A percentile compares a stretch with the other conserved stretches of the same genome.
These are phyloP conservation scores for Stichodactyla helianthus DNA, from an alignment of 64 coral and sea anemone genomes.

Conservation along the genomic window DNA sequence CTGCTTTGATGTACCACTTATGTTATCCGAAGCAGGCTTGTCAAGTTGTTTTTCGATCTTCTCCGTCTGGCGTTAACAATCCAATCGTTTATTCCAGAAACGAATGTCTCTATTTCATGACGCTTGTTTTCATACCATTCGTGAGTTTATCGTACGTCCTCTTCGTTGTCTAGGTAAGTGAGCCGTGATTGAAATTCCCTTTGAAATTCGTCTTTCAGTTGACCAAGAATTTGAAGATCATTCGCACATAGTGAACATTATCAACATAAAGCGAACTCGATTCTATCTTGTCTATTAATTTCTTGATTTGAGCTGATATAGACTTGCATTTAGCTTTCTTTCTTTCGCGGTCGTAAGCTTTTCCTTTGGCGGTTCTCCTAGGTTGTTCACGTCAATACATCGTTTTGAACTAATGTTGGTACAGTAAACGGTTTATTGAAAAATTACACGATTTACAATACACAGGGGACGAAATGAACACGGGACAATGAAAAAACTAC, in stretches of 20 bases:
- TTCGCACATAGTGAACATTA: neutral
- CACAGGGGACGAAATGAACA: neutral
- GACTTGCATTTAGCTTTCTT: neutral
- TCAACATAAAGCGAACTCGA: neutral
- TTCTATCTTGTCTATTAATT: neutral
- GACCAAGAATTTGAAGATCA: neutral
- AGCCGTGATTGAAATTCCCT: neutral
- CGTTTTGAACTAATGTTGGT: constrained; percentile 39
- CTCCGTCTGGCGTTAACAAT: neutral
- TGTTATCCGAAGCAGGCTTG: neutral
- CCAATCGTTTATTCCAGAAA: neutral
- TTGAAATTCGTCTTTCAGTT: neutral
- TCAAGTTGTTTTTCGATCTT: neutral
- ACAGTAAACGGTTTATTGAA: neutral
- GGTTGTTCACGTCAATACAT: constrained; percentile 15
- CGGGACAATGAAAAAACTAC: neutral
- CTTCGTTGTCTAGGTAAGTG: neutral
- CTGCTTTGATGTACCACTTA: neutral
- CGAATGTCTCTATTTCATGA: neutral
- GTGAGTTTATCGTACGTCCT: neutral
- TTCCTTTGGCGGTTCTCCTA: neutral
- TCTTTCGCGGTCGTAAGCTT: neutral
- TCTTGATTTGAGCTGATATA: neutral
- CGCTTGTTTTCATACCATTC: neutral
- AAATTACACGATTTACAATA: too few relatives aligned